Base-by-base conservation (phyloP, 2,797 vertebrate genomes). In the Todus mexicanus region DNA sequence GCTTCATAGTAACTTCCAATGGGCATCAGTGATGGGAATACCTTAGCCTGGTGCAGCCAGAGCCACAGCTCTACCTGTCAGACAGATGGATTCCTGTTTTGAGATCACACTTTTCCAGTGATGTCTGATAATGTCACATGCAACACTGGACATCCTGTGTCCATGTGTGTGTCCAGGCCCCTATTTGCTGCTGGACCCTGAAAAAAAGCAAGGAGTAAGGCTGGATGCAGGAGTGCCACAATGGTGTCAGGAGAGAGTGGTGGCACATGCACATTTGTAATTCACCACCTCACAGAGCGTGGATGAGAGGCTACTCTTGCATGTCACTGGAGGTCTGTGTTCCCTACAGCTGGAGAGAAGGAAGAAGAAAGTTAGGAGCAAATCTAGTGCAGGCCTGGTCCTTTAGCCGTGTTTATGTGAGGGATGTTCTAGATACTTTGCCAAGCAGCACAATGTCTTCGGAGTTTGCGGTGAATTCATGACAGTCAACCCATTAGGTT, bases 401-500 rank as follows among this genome's bases (percentile, higher is more conserved):
- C 20, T 68, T 78, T 35, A 63, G 17, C 45, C 8, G 9, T 18
- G 33, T 61, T 83, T 78, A 38, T 64, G 40, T 25, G 56, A 84
- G 7, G 8, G 18, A 43, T 37, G 6, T 68, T 76, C 57, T 48
- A 43, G 45, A 42, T 56, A 53, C 19, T 14, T n/a, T 79, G 33
- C 37, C 51, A 68, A 93, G 40, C 43, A 85, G 33, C 70, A 60
- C 7, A 48, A 3, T 1, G 15, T 40, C 73, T 84, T 71, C 83
- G 18, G 61, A 92, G 66, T 68, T 31, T 72, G 74, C 56, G 63
- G 43, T 38, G 66, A 92, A 81, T 84, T 88, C 37, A 64, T 61
- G 31, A 47, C 63, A 89, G 50, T 56, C 68, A 92, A 68, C 22
- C 35, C 54, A 53, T 75, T 88, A 88, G 29, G 35, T 78, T 95